Evolutionary conservation across 1,140 invertebrate species (phyloP).

Genomic region (Bombus impatiens): DNA sequence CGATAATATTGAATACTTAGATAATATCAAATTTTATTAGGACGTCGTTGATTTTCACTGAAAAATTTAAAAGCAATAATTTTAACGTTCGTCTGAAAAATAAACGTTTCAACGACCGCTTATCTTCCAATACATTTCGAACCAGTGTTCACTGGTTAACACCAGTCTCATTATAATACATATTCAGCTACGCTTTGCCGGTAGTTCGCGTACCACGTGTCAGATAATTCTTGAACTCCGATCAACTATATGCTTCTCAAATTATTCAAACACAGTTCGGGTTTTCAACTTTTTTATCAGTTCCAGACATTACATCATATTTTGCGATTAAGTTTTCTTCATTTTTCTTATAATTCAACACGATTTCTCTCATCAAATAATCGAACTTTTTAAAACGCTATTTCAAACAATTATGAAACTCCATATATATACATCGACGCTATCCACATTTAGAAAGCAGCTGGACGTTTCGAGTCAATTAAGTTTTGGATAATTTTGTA

Average conservation of each 20-base stretch:
- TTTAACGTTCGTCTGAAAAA: neutral
- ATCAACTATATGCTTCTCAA: neutral
- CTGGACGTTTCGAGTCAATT: neutral
- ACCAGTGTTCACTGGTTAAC: slow-evolving; percentile 25
- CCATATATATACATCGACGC: neutral
- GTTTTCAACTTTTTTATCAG: slow-evolving; percentile 4
- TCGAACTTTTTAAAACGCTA: neutral
- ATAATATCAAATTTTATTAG: neutral
- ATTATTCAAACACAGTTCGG: neutral
- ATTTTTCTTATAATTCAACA: neutral
- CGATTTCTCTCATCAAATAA: neutral
- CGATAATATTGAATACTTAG: neutral
- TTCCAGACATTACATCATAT: slow-evolving; percentile 2
- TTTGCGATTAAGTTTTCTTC: neutral
- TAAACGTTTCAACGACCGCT: neutral
- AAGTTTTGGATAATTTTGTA: too few species aligned
- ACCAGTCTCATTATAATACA: neutral
- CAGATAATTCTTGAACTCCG: slow-evolving; percentile 38
- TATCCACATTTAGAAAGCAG: neutral
- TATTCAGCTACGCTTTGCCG: too few species aligned
- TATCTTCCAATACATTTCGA: neutral
- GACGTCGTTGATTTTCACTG: neutral
- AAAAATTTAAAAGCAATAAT: neutral
- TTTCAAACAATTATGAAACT: neutral
- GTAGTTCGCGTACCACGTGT: slow-evolving; percentile 6